Evolutionary conservation across 2,888 invertebrate species (phyloP).

Genomic region (Epinotia demarniana): DNA sequence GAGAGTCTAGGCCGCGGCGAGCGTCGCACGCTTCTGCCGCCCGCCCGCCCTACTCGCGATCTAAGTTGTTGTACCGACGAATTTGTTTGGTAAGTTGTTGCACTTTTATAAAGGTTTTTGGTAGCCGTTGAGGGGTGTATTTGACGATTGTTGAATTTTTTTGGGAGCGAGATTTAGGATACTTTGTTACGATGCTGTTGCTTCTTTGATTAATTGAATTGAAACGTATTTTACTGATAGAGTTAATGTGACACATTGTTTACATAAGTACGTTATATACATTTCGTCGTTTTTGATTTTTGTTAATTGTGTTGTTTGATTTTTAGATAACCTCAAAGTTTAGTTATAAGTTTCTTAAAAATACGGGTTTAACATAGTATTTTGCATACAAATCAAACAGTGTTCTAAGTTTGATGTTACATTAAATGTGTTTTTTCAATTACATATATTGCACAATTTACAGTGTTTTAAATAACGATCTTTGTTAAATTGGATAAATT

Average conservation of each 20-base stretch:
- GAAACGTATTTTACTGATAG: neutral
- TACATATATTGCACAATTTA: no score
- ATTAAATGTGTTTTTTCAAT: no score
- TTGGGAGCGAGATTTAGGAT: neutral
- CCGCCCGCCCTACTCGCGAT: conserved; percentile 57
- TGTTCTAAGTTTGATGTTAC: no score
- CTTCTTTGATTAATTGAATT: neutral
- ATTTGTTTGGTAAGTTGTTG: conserved; percentile 33
- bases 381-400: no score
- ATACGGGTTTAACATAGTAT: no score
- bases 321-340: neutral
- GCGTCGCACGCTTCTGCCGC: conserved; percentile 55
- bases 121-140: neutral
- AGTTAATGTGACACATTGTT: neutral
- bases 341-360: no score
- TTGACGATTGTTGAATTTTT: conserved; percentile 1
- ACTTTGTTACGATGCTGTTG: neutral
- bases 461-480: no score
- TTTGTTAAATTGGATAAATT: no score
- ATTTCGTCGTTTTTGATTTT: neutral
- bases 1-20: conserved; percentile 57
- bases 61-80: conserved; percentile 57
- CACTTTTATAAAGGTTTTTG: neutral
- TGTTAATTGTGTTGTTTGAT: neutral
- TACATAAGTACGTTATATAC: neutral